phyloP scores from a whole-genome alignment of 1,140 invertebrate genomes.

The Drosophila jambulina region DNA sequence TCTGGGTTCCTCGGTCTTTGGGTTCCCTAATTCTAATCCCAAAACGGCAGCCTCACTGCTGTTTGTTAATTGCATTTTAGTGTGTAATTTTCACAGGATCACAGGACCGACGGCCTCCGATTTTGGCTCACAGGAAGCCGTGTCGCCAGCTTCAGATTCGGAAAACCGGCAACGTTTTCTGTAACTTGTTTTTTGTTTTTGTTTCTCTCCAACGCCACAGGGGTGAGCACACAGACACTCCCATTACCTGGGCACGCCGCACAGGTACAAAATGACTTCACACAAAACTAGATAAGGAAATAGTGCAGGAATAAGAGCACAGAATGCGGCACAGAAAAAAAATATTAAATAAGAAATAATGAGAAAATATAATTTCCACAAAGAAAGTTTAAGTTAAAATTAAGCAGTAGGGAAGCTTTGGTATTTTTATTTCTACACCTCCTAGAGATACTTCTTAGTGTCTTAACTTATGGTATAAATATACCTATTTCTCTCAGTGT shows the following conservation, averaged over 20 bases:
- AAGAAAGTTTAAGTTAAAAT: too few relatives aligned
- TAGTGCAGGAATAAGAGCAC: conserved; percentile 3
- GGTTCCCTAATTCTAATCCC: conserved; percentile 44
- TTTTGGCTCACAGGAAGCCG: conserved; percentile 64
- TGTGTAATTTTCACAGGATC: conserved; percentile 81
- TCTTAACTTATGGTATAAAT: too few relatives aligned
- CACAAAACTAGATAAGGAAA: conserved; percentile 70
- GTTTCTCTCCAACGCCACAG: conserved; percentile 1
- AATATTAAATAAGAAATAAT: not conserved
- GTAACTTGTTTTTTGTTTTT: not conserved
- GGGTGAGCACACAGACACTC: conserved; percentile 30
- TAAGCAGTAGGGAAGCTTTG: not conserved
- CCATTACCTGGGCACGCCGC: conserved; percentile 40
- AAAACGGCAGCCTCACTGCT: conserved; percentile 79
- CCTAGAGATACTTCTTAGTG: too few relatives aligned
- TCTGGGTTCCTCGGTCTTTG: not conserved
- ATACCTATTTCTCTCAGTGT: conserved; percentile 1
- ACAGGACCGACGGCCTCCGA: conserved; percentile 15
- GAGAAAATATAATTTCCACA: rapidly evolving
- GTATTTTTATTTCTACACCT: too few relatives aligned
- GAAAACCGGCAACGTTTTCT: not conserved
- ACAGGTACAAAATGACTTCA: conserved; percentile 80
- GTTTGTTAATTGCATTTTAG: conserved; percentile 80
- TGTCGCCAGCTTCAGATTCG: conserved; percentile 20
- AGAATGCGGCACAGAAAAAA: not conserved